A percentile compares a stretch with the other conserved stretches of the same genome.
These are phyloP conservation scores for Zalophus californianus DNA, from an alignment of 2,797 vertebrate species.

Conservation along the genomic window DNA sequence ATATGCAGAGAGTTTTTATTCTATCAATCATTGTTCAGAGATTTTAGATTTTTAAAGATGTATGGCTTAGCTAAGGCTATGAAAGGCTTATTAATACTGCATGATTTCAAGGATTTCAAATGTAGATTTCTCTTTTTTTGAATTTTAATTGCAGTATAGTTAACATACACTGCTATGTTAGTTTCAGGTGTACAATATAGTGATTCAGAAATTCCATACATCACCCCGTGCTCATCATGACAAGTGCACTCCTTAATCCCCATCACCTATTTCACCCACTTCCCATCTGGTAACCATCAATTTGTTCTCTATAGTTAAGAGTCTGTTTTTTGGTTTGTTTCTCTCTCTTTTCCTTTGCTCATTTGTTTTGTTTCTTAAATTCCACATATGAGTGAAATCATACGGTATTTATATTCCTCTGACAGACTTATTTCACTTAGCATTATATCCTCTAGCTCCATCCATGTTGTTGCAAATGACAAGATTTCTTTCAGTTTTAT, in stretches of 20 bases:
- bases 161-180: not conserved
- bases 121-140: not conserved
- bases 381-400: not conserved
- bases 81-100: not conserved
- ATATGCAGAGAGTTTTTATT: conserved; percentile 13
- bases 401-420: not conserved
- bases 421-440: not conserved
- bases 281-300: not conserved
- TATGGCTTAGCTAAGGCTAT: not conserved
- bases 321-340: not conserved
- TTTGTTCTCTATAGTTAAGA: not conserved
- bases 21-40: not conserved
- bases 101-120: conserved; percentile 16
- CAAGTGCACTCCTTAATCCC: not conserved
- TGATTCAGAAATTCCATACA: not conserved
- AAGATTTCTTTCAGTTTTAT: not conserved
- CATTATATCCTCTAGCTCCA: not conserved
- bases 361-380: not conserved
- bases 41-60: conserved; percentile 54
- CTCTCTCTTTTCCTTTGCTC: not conserved
- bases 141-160: not conserved
- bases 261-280: not conserved
- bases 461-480: not conserved
- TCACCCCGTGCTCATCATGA: not conserved
- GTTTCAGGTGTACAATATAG: not conserved